Evolutionary conservation across 2,797 vertebrate species (phyloP).

Genomic region (Synanceia verrucosa): DNA sequence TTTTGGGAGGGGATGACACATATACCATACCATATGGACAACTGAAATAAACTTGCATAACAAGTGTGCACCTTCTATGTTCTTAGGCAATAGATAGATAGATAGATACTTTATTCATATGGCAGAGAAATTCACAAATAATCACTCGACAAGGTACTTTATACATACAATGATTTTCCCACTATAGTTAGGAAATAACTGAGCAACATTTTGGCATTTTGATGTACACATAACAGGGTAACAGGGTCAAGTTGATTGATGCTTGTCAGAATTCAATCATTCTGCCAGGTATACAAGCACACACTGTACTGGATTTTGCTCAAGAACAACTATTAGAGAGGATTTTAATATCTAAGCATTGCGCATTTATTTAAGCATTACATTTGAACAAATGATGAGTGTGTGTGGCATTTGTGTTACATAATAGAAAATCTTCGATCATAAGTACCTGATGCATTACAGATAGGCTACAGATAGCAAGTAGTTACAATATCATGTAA

Average conservation of each 20-base stretch:
- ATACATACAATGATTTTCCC: background rate
- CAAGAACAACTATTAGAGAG: background rate
- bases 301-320: background rate
- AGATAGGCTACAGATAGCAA: background rate
- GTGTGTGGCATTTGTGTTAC: background rate
- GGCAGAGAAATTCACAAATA: too few species aligned
- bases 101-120: too few species aligned
- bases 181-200: background rate
- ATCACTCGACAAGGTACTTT: background rate
- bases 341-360: background rate
- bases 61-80: background rate
- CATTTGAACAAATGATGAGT: background rate
- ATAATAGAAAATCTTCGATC: background rate
- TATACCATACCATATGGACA: background rate
- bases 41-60: background rate
- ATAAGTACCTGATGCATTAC: background rate
- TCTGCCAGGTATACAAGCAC: conserved; percentile 3
- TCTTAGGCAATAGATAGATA: background rate
- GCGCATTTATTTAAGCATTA: background rate
- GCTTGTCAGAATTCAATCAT: conserved; percentile 1
- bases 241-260: background rate
- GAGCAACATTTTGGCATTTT: background rate
- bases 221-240: background rate
- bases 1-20: background rate
- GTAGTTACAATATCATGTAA: too few species aligned